Evolutionary conservation across 2,113 vertebrate genomes (phyloP), one percentile per base, ranked within the genome.

Genomic region (Brachyhypopomus gauderio): DNA sequence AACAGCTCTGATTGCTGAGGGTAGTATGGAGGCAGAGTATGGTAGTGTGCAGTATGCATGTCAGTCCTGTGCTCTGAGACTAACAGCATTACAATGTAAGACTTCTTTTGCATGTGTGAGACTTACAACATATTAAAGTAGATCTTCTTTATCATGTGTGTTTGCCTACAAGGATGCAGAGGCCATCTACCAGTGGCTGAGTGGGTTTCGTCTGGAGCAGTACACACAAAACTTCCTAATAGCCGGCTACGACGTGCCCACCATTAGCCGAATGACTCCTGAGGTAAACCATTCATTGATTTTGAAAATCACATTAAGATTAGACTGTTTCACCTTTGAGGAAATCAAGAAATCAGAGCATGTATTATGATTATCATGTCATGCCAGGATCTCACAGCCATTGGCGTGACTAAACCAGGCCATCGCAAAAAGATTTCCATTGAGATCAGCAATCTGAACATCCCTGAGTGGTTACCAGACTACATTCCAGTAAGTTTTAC

Each of bases 181-280:
- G 85, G 97, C 97, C 83, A 98, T 99, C 85, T 96, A 93, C 72
- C 95, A 97, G 89, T 99, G 98, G 98, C 91, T 99, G 41, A 93
- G 95, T 0, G 96, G 97, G 69, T 99, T 99, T 93, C 98, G 98
- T 91, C 89, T 99, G 88, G 95, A 99, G 85, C 94, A 95, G 0
- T 99, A 99, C 87, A 95, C 93, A 0, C 84, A 87, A 60, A 97
- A 97, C 93, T 99, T 99, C 86, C 91, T 99, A 81, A 95, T 84
- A 0, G 95, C 96, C 0, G 97, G 97, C 23, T 99, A 99, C 0
- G 98, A 99, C 0, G 96, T 99, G 27, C 96, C 96, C 0, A 99
- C 98, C 64, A 98, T 99, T 90, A 99, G 97, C 89, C 93, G 98
- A 67, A 99, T 99, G 97, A 99, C 98, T 0, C 98, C 98, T 0